Base-by-base conservation (phyloP, 1,140 invertebrate genomes). In the Drosophila tropicalis region DNA sequence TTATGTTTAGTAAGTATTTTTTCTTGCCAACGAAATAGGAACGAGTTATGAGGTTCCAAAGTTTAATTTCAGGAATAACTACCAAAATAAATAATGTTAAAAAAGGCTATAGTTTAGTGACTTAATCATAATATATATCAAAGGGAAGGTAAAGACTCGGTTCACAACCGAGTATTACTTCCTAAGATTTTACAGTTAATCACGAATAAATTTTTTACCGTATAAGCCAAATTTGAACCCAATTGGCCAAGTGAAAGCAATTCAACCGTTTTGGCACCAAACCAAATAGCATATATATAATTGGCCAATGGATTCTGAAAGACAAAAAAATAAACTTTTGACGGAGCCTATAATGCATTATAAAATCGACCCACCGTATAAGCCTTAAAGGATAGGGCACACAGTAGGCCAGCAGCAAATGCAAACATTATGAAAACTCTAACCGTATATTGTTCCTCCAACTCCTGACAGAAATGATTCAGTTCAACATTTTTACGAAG, bases 381-480 rank as follows among this genome's bases (percentile, higher is more conserved):
- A 1, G 81, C 84, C 62, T 91, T 91, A 10, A 91, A 91, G 34
- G 78, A 79, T n/a, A 91, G 34, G 0, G 83, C 72, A 62, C 90
- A 91, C 1, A 91, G 10, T 1, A 87, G 29, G 3, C 56, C 54
- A 0, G 90, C 83, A 17, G 80, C 83, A 51, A 84, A 80, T 9
- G 81, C 76, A 25, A 91, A 90, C 78, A 79, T 78, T 4, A 90
- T 75, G 44, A 91, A 91, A 4, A 91, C 67, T 1, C 81, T 69
- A 15, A 80, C 75, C 0, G 80, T 85, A 44, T 85, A 91, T 29
- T 90, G 81, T 0, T 39, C 40, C 63, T 91, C 83, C 51, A 91
- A 40, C 15, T 79, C 56, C 1, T 70, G 39, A 1, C 61, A 69
- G 55, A 91, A 91, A 4, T 74, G 55, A 63, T 80, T 82, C 3